Conservation (phyloP, 2,113 vertebrate species). For the Calidris pygmaea region DNA sequence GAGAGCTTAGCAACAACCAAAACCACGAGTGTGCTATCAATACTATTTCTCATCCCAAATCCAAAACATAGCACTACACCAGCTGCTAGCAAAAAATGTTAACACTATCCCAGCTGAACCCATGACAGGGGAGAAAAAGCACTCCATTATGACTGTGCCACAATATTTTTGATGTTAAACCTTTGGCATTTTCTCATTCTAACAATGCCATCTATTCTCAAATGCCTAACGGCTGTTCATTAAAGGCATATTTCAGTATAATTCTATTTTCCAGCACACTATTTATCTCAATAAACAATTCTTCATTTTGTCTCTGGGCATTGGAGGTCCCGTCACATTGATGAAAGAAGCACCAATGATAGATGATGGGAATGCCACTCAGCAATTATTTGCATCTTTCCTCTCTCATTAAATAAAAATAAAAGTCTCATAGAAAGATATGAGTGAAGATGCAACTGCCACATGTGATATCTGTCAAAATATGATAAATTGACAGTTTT, state of each 20-base stretch:
- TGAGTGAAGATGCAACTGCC: background rate
- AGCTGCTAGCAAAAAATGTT: background rate
- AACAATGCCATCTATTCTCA: background rate
- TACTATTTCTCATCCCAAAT: background rate
- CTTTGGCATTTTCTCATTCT: background rate
- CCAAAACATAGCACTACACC: background rate
- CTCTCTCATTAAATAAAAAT: constrained; percentile 6
- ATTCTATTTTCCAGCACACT: background rate
- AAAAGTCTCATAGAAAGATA: background rate
- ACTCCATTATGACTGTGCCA: background rate
- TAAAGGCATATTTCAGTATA: background rate
- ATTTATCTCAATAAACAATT: background rate
- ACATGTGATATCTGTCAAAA: background rate
- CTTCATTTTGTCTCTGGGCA: background rate
- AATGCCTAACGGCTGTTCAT: background rate
- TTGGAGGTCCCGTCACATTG: background rate
- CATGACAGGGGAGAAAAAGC: background rate
- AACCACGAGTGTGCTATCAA: background rate
- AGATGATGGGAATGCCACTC: background rate
- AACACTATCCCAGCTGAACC: background rate
- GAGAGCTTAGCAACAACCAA: background rate
- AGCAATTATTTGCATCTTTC: constrained; percentile 20
- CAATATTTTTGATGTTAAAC: background rate
- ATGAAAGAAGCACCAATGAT: background rate
- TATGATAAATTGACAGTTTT: background rate